phyloP scores from a whole-genome alignment of 2,797 vertebrate species.

The Tarsius wallacei region DNA sequence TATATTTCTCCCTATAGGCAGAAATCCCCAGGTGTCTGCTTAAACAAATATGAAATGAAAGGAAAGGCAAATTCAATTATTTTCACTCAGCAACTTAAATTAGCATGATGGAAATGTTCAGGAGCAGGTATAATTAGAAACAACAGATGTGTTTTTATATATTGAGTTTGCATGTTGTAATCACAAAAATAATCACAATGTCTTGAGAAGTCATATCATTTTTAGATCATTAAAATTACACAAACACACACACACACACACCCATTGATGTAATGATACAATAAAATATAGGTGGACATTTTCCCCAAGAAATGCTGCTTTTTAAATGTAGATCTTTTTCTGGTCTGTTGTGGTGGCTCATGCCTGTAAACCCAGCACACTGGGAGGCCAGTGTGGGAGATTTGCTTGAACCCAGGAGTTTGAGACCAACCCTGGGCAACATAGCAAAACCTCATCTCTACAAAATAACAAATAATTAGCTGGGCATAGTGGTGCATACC shows the following conservation, averaged over 20 bases:
- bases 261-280: not conserved
- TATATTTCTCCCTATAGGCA: slow-evolving; percentile 52
- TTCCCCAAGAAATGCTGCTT: slow-evolving; percentile 1
- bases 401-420: too few relatives aligned
- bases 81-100: slow-evolving; percentile 76
- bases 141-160: slow-evolving; percentile 76
- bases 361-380: too few relatives aligned
- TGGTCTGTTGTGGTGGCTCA: too few relatives aligned
- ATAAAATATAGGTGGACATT: not conserved
- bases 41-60: slow-evolving; percentile 76
- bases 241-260: slow-evolving; percentile 7
- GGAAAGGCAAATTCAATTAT: slow-evolving; percentile 79
- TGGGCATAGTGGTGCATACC: too few relatives aligned
- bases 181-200: slow-evolving; percentile 76
- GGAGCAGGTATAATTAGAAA: slow-evolving; percentile 81
- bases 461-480: too few relatives aligned
- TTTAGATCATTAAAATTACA: slow-evolving; percentile 57
- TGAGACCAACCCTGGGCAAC: too few relatives aligned
- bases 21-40: slow-evolving; percentile 67
- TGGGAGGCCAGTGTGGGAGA: too few relatives aligned
- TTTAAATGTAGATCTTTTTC: not conserved
- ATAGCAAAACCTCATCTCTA: too few relatives aligned
- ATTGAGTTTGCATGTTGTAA: slow-evolving; percentile 72
- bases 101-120: slow-evolving; percentile 68
- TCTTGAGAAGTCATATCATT: slow-evolving; percentile 60